Percentiles rank a stretch among this genome's conserved stretches.
phyloP scores from a whole-genome alignment of 2,797 vertebrate genomes.

The Micrastur ruficollis region DNA sequence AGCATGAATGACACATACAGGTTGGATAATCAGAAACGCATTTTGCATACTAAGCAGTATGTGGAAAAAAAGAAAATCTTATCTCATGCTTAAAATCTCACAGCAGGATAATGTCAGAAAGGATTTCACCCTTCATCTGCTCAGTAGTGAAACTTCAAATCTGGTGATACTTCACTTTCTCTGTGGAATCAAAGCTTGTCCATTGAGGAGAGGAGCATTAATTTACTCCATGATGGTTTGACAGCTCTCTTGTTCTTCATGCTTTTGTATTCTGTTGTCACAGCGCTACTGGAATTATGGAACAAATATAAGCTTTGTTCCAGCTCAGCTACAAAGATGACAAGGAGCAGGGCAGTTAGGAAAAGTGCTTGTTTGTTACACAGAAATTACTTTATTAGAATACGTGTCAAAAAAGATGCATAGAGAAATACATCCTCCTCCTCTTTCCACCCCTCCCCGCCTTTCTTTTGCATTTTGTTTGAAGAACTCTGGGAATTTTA shows the following conservation, averaged over 20 bases:
- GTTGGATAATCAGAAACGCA: neutral
- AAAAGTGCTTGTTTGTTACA: constrained; percentile 28
- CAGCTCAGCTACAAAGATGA: neutral
- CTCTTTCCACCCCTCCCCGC: neutral
- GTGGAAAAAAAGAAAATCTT: constrained; percentile 53
- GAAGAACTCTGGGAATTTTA: neutral
- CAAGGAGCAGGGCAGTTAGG: neutral
- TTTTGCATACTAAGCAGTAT: constrained; percentile 2
- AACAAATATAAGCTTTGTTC: neutral
- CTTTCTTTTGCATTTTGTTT: neutral
- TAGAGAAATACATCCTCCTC: neutral
- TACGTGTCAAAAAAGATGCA: neutral
- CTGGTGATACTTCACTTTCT: neutral
- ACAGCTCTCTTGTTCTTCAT: constrained; percentile 26
- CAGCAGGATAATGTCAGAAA: constrained; percentile 47
- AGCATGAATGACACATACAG: neutral
- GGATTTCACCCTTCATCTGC: constrained; percentile 31
- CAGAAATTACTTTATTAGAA: constrained; percentile 43
- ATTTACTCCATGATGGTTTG: constrained; percentile 1
- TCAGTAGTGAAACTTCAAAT: constrained; percentile 21
- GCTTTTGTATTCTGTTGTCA: constrained; percentile 44
- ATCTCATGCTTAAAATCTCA: constrained; percentile 63
- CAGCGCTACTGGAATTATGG: constrained; percentile 17
- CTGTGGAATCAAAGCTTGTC: neutral
- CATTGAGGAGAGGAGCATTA: neutral